These are phyloP conservation scores for Parazoanthus darwini DNA, from an alignment of 92 coral and sea anemone genomes.

Conservation along the genomic window DNA sequence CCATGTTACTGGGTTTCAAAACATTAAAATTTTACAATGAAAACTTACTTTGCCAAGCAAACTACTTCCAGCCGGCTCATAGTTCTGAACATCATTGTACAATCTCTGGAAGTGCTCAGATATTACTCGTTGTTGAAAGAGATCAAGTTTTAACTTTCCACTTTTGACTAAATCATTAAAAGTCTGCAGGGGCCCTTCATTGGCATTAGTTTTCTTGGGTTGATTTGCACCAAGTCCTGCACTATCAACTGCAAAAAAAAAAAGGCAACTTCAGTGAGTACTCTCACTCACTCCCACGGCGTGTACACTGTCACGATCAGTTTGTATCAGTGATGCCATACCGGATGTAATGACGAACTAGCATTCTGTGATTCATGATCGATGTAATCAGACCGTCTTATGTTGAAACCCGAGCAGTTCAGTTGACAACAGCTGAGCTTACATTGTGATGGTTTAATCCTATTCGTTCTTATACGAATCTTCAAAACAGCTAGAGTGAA, in stretches of 20 bases:
- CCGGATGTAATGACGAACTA: too few relatives aligned
- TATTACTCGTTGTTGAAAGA: constrained; percentile 28
- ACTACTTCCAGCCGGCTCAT: constrained; percentile 19
- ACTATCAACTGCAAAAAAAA: constrained; percentile 20
- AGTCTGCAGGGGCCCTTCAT: constrained; percentile 10
- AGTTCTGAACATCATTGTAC: constrained; percentile 29
- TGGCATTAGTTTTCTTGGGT: not conserved
- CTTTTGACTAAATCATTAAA: constrained; percentile 13
- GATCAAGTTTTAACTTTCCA: constrained; percentile 27
- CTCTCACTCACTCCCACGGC: too few relatives aligned
- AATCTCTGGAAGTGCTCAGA: constrained; percentile 33
- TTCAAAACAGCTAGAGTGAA: too few relatives aligned
- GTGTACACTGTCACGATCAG: too few relatives aligned
- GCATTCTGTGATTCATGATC: not conserved
- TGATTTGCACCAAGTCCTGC: not conserved
- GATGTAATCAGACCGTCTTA: not conserved
- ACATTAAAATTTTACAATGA: not conserved
- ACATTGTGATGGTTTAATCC: not conserved
- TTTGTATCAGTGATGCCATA: too few relatives aligned
- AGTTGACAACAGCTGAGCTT: too few relatives aligned
- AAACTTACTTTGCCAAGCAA: constrained; percentile 24
- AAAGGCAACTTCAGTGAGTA: too few relatives aligned
- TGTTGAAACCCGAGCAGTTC: not conserved
- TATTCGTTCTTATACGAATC: too few relatives aligned
- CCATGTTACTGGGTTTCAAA: too few relatives aligned